phyloP scores from a whole-genome alignment of 2,113 vertebrate genomes.

The Numida meleagris region DNA sequence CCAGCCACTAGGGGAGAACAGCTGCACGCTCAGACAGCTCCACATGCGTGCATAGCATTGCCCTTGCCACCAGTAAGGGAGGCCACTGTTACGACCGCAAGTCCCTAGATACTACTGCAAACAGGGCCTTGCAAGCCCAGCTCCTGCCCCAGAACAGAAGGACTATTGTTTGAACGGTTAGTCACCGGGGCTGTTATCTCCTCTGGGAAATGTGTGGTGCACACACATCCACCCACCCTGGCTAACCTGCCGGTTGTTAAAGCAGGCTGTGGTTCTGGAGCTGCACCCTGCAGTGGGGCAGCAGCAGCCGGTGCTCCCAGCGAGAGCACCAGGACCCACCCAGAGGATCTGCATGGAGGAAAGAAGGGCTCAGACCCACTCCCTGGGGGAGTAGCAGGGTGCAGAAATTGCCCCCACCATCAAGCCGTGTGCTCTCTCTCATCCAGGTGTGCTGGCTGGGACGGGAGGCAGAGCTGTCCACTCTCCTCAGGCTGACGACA shows the following conservation, averaged over 20 bases:
- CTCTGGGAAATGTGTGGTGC: accelerated
- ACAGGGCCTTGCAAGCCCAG: neutral
- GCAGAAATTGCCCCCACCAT: neutral
- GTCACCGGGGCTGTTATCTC: neutral
- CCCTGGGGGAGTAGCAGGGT: neutral
- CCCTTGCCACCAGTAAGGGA: neutral
- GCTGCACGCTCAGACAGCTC: neutral
- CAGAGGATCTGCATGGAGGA: neutral
- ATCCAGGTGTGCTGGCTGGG: neutral
- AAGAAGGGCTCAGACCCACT: neutral
- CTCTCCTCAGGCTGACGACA: neutral
- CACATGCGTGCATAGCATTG: neutral
- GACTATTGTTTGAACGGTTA: neutral
- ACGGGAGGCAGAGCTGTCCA: neutral
- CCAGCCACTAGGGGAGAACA: neutral
- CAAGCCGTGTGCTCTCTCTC: neutral
- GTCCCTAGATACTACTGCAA: neutral
- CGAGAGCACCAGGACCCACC: neutral
- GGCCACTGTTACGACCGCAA: accelerated
- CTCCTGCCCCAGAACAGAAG: neutral
- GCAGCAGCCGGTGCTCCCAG: neutral
- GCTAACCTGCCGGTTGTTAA: neutral
- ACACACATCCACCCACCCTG: neutral
- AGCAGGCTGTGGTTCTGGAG: accelerated
- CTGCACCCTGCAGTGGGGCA: neutral